These are phyloP conservation scores for Apogon talboti DNA, from an alignment of 2,797 vertebrate genomes.

Conservation along the genomic window DNA sequence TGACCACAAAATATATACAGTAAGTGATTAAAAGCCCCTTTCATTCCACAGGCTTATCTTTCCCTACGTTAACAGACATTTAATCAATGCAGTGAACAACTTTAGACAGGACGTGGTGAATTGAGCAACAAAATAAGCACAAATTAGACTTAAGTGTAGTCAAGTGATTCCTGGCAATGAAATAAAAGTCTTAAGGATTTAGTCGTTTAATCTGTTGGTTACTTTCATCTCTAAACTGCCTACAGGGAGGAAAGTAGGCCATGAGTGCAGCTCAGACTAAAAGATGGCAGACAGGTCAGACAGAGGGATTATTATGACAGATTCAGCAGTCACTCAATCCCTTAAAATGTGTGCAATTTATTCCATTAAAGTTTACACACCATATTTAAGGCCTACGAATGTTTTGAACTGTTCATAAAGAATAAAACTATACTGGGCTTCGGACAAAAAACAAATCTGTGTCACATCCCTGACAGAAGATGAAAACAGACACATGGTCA, in stretches of 20 bases:
- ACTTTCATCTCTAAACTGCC: conserved; percentile 49
- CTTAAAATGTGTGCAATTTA: too few species aligned
- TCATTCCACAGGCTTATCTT: background rate
- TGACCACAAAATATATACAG: conserved; percentile 1
- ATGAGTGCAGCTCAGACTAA: conserved; percentile 24
- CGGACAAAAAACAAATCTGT: too few species aligned
- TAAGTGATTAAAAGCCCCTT: background rate
- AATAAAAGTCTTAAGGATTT: conserved; percentile 47
- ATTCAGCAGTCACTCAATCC: too few species aligned
- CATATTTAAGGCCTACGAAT: background rate
- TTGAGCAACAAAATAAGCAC: conserved; percentile 12
- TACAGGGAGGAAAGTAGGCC: conserved; percentile 42
- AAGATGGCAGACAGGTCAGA: conserved; percentile 23
- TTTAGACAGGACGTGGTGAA: conserved; percentile 5
- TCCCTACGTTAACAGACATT: background rate
- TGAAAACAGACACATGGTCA: conserved; percentile 16
- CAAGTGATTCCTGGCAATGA: conserved; percentile 24
- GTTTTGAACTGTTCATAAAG: background rate
- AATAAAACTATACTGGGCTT: background rate
- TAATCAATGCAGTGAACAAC: background rate
- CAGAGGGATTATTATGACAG: conserved; percentile 30
- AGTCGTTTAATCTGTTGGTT: conserved; percentile 51
- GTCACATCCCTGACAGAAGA: background rate
- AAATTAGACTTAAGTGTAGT: conserved; percentile 3
- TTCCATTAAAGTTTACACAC: background rate